Base-by-base conservation (phyloP, 2,888 invertebrate genomes). In the Atherix ibis region DNA sequence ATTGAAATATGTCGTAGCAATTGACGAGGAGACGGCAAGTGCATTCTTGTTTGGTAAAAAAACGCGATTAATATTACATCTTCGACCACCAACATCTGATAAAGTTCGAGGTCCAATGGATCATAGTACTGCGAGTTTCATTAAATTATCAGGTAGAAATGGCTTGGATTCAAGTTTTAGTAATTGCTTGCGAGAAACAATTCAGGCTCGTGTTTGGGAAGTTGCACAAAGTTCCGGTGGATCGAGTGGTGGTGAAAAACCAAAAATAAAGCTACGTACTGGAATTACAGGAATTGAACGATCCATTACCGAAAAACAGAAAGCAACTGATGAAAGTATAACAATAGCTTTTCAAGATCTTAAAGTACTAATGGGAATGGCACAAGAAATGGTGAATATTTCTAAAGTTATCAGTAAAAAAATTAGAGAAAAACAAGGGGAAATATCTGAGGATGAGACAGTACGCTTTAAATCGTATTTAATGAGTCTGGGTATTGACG, bases 241-340 rank as follows among this genome's bases (percentile, higher is more conserved):
- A 33, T 26, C 29, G 29, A 14, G 16, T 3, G 12, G 35, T 10
- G 14, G 18, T 15, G 36, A 34, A 25, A 18, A 42, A 12, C 59
- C 65, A 1, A 63, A 54, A 43, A 77, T 80, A 32, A 80, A 81
- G 58, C 70, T 79, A 28, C 65, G 83, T 32, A 78, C 80, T 6
- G 97, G 97, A 31, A 97, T 98, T 49, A 82, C 87, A 28, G 97
- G 97, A 2, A 98, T 98, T 46, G 97, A 98, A 59, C 71, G 88
- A 48, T 79, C 82, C 47, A 71, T 97, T 40, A 81, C 88, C 51
- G 84, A 89, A 51, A 85, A 85, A 53, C 85, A 91, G 31, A 79
- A 82, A 56, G 82, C 81, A 27, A 89, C 92, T 0, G 88, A 92
- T 63, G 76, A 83, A 51, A 89, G 83, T 52, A 97, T 98, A 46